Conservation (phyloP, 2,797 vertebrate genomes). For the Lagocephalus sceleratus region DNA sequence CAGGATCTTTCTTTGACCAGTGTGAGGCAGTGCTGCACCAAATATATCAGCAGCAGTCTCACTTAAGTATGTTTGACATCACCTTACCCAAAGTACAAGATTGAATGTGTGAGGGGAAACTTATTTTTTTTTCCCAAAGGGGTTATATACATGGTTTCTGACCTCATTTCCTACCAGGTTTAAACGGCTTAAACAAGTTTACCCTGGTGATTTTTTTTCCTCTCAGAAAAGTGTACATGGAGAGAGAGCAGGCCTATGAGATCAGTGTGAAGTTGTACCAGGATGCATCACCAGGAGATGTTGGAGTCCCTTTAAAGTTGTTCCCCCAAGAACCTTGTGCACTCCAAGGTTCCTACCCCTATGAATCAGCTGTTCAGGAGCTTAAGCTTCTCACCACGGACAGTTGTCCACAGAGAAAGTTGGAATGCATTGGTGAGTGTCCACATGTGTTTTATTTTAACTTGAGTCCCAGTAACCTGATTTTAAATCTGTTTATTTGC, state of each 20-base stretch:
- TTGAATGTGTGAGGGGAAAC: neutral
- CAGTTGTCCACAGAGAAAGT: constrained; percentile 88
- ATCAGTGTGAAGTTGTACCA: constrained; percentile 78
- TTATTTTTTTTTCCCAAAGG: neutral
- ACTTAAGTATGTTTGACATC: neutral
- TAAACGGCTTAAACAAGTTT: neutral
- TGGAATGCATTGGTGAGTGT: constrained; percentile 88
- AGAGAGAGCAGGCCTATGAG: constrained; percentile 79
- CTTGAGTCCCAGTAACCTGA: too few species aligned
- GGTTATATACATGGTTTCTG: neutral
- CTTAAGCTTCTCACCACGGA: constrained; percentile 81
- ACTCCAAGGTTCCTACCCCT: constrained; percentile 73
- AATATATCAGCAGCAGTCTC: neutral
- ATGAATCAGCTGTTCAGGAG: constrained; percentile 81
- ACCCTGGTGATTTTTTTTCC: too few species aligned
- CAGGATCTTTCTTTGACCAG: constrained; percentile 26
- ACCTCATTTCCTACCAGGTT: neutral
- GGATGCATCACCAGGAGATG: constrained; percentile 67
- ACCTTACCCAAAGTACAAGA: neutral
- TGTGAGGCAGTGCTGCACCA: constrained; percentile 38
- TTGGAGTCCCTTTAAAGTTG: constrained; percentile 82
- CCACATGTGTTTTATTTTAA: neutral
- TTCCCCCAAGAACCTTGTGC: constrained; percentile 62
- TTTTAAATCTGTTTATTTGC: too few species aligned
- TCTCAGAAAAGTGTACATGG: constrained; percentile 77